Evolutionary conservation across 2,888 invertebrate species (phyloP).

Genomic region (Ceramica pisi): DNA sequence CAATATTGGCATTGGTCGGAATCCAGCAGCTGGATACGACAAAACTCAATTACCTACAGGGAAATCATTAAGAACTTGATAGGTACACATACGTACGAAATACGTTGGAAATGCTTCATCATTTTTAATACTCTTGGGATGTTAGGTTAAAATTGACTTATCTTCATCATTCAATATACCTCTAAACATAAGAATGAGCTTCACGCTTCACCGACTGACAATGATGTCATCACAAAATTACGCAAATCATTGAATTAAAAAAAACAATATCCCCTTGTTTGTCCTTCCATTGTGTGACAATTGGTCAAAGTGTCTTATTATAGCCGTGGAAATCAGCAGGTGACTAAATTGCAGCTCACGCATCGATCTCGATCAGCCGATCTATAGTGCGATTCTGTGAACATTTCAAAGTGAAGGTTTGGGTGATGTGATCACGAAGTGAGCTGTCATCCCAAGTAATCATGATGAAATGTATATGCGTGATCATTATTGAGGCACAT

Average conservation of each 20-base stretch:
- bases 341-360: conserved; percentile 41
- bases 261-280: conserved; percentile 67
- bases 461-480: neutral
- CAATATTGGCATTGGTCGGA: conserved; percentile 7
- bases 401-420: no score
- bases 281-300: conserved; percentile 72
- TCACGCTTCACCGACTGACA: conserved; percentile 73
- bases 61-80: conserved; percentile 5
- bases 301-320: conserved; percentile 62
- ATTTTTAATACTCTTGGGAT: conserved; percentile 14
- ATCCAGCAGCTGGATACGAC: neutral
- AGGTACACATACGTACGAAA: no score
- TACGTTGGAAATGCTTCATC: conserved; percentile 5
- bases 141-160: conserved; percentile 24
- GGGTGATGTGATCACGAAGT: no score
- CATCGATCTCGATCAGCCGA: conserved; percentile 4
- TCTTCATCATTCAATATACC: conserved; percentile 52
- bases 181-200: conserved; percentile 65
- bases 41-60: conserved; percentile 13
- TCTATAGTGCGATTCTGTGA: no score
- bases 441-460: no score
- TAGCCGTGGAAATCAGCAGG: conserved; percentile 45
- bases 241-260: conserved; percentile 70
- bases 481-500: neutral
- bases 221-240: conserved; percentile 76